These are phyloP conservation scores for Heterotilapia buettikoferi DNA, from an alignment of 2,113 vertebrate species.

Conservation along the genomic window DNA sequence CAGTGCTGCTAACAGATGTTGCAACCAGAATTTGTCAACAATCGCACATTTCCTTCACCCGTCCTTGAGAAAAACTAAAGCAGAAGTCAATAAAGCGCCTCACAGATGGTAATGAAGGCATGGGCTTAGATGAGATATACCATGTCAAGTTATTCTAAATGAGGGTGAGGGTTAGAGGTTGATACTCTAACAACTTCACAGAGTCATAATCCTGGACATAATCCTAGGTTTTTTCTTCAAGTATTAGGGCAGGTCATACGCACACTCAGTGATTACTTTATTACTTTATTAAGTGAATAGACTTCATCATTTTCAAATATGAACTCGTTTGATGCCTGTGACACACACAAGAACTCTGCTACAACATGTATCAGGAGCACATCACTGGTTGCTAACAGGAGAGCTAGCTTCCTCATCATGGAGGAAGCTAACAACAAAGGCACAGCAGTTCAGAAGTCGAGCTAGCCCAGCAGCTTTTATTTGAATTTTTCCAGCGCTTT, in stretches of 20 bases:
- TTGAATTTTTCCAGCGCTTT: not conserved
- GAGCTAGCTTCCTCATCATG: not conserved
- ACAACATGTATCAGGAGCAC: rapidly evolving
- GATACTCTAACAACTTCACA: conserved; percentile 10
- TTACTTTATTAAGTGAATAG: not conserved
- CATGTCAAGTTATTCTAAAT: conserved; percentile 49
- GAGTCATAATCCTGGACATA: conserved; percentile 13
- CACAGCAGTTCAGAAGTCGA: not conserved
- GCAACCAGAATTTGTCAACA: conserved; percentile 21
- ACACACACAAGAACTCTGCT: not conserved
- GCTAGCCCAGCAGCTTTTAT: not conserved
- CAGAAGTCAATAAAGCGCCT: conserved; percentile 40
- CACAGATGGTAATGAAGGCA: conserved; percentile 66
- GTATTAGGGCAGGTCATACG: not conserved
- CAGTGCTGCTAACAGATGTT: conserved; percentile 50
- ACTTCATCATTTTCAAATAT: not conserved
- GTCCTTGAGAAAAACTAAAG: conserved; percentile 6
- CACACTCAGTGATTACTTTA: not conserved
- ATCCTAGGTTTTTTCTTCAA: conserved; percentile 31
- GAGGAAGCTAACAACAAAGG: not conserved
- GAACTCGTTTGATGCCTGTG: not conserved
- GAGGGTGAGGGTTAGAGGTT: conserved; percentile 6
- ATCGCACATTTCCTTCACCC: conserved; percentile 29
- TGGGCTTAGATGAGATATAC: conserved; percentile 48
- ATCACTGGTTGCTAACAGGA: not conserved